phyloP scores from a whole-genome alignment of 2,888 invertebrate species.

The Clanis bilineata region DNA sequence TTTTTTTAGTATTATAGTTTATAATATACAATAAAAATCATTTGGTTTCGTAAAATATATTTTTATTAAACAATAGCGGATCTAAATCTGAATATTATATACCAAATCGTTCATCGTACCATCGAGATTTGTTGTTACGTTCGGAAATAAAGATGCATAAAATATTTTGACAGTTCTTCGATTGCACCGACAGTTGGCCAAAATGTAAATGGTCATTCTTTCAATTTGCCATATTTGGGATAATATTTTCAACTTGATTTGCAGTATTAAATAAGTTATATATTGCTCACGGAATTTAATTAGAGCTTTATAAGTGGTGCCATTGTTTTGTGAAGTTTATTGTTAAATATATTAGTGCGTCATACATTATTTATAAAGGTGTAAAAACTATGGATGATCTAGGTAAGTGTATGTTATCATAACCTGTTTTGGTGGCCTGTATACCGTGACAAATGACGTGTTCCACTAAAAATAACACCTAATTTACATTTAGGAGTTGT shows the following conservation, averaged over 20 bases:
- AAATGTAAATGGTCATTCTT: constrained; percentile 44
- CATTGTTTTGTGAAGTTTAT: constrained; percentile 26
- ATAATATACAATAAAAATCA: too few relatives aligned
- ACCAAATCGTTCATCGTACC: too few relatives aligned
- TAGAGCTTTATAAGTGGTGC: constrained; percentile 31
- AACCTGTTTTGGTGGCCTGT: constrained; percentile 69
- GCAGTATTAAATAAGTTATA: constrained; percentile 44
- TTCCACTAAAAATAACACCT: constrained; percentile 56
- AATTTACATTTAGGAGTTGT: constrained; percentile 34
- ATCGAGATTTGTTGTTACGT: constrained; percentile 17
- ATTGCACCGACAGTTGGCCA: constrained; percentile 35
- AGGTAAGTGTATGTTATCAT: constrained; percentile 76
- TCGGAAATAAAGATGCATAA: constrained; percentile 17
- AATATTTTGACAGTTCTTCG: constrained; percentile 34
- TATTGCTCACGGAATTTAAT: constrained; percentile 28
- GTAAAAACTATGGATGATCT: constrained; percentile 70
- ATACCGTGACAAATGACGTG: constrained; percentile 60
- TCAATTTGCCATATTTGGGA: constrained; percentile 56
- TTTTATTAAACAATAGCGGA: too few relatives aligned
- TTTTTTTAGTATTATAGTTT: too few relatives aligned
- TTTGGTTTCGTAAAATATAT: too few relatives aligned
- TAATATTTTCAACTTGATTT: constrained; percentile 50
- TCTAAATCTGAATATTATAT: too few relatives aligned
- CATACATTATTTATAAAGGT: constrained; percentile 25
- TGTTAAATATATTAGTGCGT: constrained; percentile 30